Evolutionary conservation across 37 sponge, comb jelly and placozoan genomes (phyloP), one percentile per base, ranked within the genome.

Genomic region (Ianthella basta): DNA sequence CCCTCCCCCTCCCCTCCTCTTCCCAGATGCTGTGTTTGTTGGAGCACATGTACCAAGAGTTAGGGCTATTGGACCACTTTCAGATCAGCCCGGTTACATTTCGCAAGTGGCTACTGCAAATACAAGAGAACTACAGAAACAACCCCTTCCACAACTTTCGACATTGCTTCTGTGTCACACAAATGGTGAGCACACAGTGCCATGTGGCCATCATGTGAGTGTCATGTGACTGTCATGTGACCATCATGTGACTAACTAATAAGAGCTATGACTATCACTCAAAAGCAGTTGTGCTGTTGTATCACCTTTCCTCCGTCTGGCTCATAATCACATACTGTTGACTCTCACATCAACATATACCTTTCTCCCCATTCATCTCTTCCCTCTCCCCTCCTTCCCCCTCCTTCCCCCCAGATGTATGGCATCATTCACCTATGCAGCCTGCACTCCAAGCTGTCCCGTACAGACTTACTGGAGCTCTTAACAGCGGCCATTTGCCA

Each of bases 101-200:
- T 30, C 38, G 80, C 38, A 73, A 80, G 24, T 94, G 92, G 92
- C 87, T 94, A 81, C 88, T 94, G 93, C 63, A 85, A 36, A 85
- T 93, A 0, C 93, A 91, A 50, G 89, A 87, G 70, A 88, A 95
- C 64, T 95, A 95, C 74, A 73, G 91, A 15, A 88, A 91, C 85
- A 95, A 95, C 60, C 96, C 96, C 0, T 95, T 95, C 70, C 96
- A 95, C 81, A 95, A 95, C 87, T 95, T 95, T 82, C 63, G 96
- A 53, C 96, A 95, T 82, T 95, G 94, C 72, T 95, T 95, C 85
- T 93, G 93, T 86, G 96, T 95, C 21, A 86, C 96, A 29, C 96
- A 95, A 44, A 95, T 95, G 96, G 95, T 92, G 50, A 80, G 87
- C 56, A 25, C 6, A 44, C 50, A 44, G 50, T 44, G 6, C 50